Evolutionary conservation across 2,888 invertebrate genomes (phyloP).

Genomic region (Zaprionus bogoriensis): DNA sequence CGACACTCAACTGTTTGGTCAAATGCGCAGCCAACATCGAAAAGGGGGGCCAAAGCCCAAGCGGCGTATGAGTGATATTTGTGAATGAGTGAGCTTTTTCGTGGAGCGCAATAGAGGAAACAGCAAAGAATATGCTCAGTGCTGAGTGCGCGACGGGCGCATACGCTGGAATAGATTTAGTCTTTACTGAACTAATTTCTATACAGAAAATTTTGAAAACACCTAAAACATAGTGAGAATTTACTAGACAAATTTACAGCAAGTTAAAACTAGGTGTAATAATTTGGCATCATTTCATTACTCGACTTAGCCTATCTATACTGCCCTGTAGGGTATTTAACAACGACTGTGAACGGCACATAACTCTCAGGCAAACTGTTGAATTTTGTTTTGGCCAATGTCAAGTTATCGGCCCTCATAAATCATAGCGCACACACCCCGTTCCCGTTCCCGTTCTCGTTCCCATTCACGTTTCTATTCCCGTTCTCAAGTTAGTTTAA

Average conservation of each 20-base stretch:
- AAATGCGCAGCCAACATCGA: constrained; percentile 59
- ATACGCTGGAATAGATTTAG: too few species aligned
- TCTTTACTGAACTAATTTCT: too few species aligned
- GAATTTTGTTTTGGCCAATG: constrained; percentile 7
- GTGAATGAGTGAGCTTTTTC: constrained; percentile 41
- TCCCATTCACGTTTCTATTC: too few species aligned
- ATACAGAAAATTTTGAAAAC: too few species aligned
- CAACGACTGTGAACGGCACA: not conserved
- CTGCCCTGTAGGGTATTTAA: not conserved
- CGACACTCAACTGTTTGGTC: constrained; percentile 72
- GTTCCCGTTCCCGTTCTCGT: not conserved
- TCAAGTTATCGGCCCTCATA: constrained; percentile 5
- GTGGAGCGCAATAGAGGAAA: constrained; percentile 24
- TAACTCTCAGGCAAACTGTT: constrained; percentile 17
- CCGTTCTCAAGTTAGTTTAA: not conserved
- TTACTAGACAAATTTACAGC: too few species aligned
- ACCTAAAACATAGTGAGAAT: too few species aligned
- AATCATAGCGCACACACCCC: constrained; percentile 10
- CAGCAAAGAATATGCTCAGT: too few species aligned
- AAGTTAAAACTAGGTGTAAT: too few species aligned
- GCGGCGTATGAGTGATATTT: constrained; percentile 75
- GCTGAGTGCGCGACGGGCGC: too few species aligned
- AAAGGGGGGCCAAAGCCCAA: constrained; percentile 54
- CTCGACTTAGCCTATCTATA: not conserved
- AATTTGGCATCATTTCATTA: too few species aligned